Percentiles rank a stretch among this genome's conserved stretches.
Conservation (phyloP, 2,888 invertebrate species). For the Phorcus lineatus region DNA sequence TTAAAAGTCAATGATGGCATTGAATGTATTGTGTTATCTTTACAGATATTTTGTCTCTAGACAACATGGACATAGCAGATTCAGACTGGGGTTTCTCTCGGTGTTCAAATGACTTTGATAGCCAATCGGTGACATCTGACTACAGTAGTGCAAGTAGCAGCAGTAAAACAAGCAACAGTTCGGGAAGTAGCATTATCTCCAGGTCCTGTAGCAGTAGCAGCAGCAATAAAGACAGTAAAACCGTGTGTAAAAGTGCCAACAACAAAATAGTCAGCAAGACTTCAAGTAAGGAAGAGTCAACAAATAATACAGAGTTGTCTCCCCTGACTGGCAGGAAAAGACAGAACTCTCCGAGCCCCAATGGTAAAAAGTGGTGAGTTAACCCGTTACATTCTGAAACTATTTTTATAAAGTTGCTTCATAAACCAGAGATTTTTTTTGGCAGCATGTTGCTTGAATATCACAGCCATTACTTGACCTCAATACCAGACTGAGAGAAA, state of each 20-base stretch:
- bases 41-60: neutral
- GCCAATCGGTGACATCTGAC: neutral
- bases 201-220: slow-evolving; percentile 26
- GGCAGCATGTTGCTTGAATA: too few relatives aligned
- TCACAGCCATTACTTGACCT: too few relatives aligned
- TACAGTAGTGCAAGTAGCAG: slow-evolving; percentile 13
- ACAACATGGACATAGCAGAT: neutral
- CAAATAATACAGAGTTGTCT: neutral
- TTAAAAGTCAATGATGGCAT: neutral
- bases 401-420: too few relatives aligned
- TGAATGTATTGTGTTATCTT: neutral
- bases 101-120: neutral
- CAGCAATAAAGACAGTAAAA: slow-evolving; percentile 19
- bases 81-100: neutral
- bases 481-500: too few relatives aligned
- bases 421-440: too few relatives aligned
- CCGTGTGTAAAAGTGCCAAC: slow-evolving; percentile 14
- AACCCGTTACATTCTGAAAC: neutral
- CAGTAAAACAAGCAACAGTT: slow-evolving; percentile 4
- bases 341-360: neutral
- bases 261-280: neutral
- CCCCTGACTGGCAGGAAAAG: neutral
- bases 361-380: slow-evolving; percentile 3
- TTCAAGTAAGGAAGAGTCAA: neutral
- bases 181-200: slow-evolving; percentile 8